Conservation (phyloP, 2,113 vertebrate species). For the Phaethon lepturus region DNA sequence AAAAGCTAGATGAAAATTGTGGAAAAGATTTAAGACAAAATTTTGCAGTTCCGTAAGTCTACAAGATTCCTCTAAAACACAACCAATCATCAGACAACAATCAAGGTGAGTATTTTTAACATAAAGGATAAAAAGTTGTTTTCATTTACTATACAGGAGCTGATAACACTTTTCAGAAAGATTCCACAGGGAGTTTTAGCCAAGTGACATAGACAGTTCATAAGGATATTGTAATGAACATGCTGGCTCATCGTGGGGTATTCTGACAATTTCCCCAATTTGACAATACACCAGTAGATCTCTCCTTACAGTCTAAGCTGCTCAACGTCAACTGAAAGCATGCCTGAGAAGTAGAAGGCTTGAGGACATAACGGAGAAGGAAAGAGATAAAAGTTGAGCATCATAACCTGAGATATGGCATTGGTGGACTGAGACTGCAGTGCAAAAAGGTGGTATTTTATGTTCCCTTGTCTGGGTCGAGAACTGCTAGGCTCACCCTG, state of each 20-base stretch:
- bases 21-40: not conserved
- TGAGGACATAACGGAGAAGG: not conserved
- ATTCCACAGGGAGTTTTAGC: not conserved
- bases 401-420: not conserved
- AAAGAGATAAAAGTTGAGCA: not conserved
- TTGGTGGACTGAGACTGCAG: not conserved
- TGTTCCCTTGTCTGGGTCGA: not conserved
- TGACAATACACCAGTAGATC: not conserved
- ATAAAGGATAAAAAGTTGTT: not conserved
- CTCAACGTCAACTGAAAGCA: not conserved
- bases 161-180: not conserved
- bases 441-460: not conserved
- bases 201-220: not conserved
- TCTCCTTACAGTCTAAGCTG: not conserved
- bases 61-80: not conserved
- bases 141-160: not conserved
- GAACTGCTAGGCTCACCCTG: not conserved
- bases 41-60: fast-evolving
- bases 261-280: not conserved
- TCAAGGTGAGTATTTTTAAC: not conserved
- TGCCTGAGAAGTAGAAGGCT: not conserved
- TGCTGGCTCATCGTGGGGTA: not conserved
- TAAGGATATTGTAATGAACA: not conserved
- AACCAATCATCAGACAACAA: not conserved
- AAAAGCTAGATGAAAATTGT: not conserved